These are phyloP conservation scores for Phymatocera aterrima DNA, from an alignment of 2,888 invertebrate species.

Conservation along the genomic window DNA sequence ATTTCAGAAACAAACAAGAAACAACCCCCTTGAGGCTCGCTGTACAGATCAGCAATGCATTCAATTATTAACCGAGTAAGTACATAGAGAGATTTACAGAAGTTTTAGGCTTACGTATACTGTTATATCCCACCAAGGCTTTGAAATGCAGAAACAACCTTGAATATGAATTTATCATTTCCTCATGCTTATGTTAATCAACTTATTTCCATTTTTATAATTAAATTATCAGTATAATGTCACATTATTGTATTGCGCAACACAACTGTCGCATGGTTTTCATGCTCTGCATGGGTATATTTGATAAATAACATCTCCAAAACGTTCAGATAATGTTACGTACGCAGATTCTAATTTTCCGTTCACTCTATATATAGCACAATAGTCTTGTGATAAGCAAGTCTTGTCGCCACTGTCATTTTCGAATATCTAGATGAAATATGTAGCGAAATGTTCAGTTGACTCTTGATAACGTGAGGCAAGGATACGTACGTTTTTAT, in stretches of 20 bases:
- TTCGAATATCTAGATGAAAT: background rate
- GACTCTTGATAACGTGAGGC: background rate
- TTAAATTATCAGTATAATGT: background rate
- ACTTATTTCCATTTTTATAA: background rate
- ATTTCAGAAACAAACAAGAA: conserved; percentile 4
- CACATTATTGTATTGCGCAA: background rate
- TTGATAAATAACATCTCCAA: background rate
- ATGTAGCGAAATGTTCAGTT: background rate
- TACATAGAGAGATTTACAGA: conserved; percentile 1
- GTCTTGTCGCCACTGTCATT: background rate
- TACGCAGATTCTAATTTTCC: background rate
- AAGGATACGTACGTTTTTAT: background rate
- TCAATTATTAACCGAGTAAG: conserved; percentile 4
- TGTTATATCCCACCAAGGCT: background rate
- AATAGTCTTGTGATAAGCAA: background rate
- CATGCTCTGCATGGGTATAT: background rate
- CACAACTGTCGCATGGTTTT: background rate
- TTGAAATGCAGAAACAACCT: background rate
- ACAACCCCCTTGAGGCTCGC: background rate
- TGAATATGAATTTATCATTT: conserved; percentile 10
- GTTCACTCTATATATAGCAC: background rate
- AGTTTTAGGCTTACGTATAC: conserved; percentile 10
- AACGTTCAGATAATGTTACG: background rate
- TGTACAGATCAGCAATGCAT: background rate
- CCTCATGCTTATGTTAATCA: too few species aligned